These are phyloP conservation scores for Neodiprion lecontei DNA, from an alignment of 1,140 invertebrate genomes.

Conservation along the genomic window DNA sequence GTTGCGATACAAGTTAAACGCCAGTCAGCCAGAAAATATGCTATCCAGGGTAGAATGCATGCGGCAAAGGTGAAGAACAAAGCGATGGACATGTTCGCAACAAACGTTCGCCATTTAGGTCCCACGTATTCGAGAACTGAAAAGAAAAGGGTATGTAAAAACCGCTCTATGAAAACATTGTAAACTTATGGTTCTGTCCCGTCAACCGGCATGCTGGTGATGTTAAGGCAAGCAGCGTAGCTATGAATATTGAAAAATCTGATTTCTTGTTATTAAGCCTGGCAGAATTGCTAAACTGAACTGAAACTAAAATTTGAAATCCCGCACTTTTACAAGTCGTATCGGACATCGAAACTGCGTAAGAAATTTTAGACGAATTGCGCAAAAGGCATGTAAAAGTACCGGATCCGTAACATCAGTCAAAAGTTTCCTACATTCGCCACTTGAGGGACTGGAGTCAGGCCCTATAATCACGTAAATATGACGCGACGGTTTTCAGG, in stretches of 20 bases:
- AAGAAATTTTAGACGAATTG: too few relatives aligned
- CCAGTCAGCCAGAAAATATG: slow-evolving; percentile 80
- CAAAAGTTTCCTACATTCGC: too few relatives aligned
- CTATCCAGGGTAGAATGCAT: slow-evolving; percentile 81
- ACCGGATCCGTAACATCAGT: too few relatives aligned
- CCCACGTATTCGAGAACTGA: slow-evolving; percentile 87
- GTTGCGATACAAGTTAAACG: slow-evolving; percentile 74
- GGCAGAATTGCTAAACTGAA: too few relatives aligned
- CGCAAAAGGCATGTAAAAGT: too few relatives aligned
- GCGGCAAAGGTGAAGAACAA: slow-evolving; percentile 86
- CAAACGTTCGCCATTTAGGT: slow-evolving; percentile 85
- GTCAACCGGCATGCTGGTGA: background rate
- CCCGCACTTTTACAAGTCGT: too few relatives aligned
- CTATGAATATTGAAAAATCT: background rate
- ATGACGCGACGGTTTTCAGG: too few relatives aligned
- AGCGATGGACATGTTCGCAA: slow-evolving; percentile 89
- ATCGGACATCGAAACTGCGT: too few relatives aligned
- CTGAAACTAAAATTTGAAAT: too few relatives aligned
- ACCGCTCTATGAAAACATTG: slow-evolving; percentile 17
- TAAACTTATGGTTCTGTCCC: slow-evolving; percentile 1
- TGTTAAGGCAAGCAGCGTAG: background rate
- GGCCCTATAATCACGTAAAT: too few relatives aligned
- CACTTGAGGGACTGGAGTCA: too few relatives aligned
- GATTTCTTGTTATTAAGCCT: background rate
- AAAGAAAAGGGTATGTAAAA: slow-evolving; percentile 38